These are phyloP conservation scores for Leptothorax acervorum DNA, from an alignment of 2,888 invertebrate genomes.

Conservation along the genomic window DNA sequence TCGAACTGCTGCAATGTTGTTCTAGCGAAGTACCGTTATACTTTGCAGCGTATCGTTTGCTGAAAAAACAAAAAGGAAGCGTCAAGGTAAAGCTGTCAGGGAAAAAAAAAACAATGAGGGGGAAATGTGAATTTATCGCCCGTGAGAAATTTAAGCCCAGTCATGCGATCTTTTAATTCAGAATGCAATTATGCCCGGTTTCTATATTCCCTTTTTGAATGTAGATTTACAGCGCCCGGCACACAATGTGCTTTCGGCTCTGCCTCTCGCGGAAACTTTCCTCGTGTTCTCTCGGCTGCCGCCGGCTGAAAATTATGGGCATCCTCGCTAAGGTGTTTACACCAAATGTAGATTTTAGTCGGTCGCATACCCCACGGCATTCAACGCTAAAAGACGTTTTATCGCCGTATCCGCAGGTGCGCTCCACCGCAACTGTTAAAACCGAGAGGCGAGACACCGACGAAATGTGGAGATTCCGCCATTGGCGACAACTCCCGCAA, in stretches of 20 bases:
- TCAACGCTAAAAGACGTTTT: conserved; percentile 57
- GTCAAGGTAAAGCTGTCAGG: background rate
- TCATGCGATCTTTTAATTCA: conserved; percentile 68
- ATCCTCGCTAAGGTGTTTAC: conserved; percentile 64
- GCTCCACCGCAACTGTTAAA: conserved; percentile 42
- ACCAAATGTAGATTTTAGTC: conserved; percentile 69
- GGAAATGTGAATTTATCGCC: conserved; percentile 63
- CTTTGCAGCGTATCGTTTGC: conserved; percentile 1
- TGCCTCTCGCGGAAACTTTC: conserved; percentile 59
- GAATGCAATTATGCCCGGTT: conserved; percentile 69
- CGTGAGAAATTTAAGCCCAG: conserved; percentile 60
- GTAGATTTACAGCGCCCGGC: conserved; percentile 66
- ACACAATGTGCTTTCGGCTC: conserved; percentile 65
- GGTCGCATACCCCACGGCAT: conserved; percentile 43
- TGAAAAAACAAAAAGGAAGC: background rate
- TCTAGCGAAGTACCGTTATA: background rate
- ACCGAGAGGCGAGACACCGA: background rate
- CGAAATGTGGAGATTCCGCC: conserved; percentile 36
- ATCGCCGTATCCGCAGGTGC: conserved; percentile 58
- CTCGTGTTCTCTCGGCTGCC: conserved; percentile 51
- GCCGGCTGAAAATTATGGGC: conserved; percentile 68
- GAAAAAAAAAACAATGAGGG: conserved; percentile 16
- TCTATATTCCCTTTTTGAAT: conserved; percentile 68
- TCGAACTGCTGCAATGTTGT: conserved; percentile 13
- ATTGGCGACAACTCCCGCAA: conserved; percentile 28